phyloP scores from a whole-genome alignment of 2,888 invertebrate species.

The Ligdia adustata region DNA sequence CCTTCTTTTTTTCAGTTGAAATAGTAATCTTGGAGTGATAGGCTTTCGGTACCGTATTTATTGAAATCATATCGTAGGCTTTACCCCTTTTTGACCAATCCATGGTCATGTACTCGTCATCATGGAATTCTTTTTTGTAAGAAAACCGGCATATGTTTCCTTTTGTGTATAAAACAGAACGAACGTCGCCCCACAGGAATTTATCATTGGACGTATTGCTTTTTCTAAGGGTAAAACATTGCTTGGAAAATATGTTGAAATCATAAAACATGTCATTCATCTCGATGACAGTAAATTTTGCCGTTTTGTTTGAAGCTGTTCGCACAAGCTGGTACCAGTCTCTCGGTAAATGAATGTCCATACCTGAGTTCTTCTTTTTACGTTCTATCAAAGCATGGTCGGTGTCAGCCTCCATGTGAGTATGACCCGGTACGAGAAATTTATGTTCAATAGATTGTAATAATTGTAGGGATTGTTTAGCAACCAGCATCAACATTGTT shows the following conservation, averaged over 20 bases:
- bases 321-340: conserved; percentile 39
- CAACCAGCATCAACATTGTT: conserved; percentile 27
- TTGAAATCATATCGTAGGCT: conserved; percentile 26
- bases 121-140: conserved; percentile 19
- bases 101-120: conserved; percentile 26
- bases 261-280: conserved; percentile 32
- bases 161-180: conserved; percentile 22
- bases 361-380: conserved; percentile 18
- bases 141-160: conserved; percentile 4
- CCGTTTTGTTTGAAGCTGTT: conserved; percentile 32
- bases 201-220: conserved; percentile 31
- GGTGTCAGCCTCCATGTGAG: conserved; percentile 32
- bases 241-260: conserved; percentile 29
- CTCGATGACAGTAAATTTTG: conserved; percentile 31
- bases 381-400: conserved; percentile 23
- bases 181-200: conserved; percentile 25
- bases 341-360: conserved; percentile 34
- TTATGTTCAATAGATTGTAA: conserved; percentile 36
- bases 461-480: conserved; percentile 22
- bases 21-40: conserved; percentile 17
- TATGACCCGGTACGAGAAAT: conserved; percentile 36
- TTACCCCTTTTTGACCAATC: conserved; percentile 28
- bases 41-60: too few relatives aligned
- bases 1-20: conserved; percentile 27
- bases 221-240: conserved; percentile 26